Conservation (phyloP, 2,797 vertebrate species). For the Spizella passerina region DNA sequence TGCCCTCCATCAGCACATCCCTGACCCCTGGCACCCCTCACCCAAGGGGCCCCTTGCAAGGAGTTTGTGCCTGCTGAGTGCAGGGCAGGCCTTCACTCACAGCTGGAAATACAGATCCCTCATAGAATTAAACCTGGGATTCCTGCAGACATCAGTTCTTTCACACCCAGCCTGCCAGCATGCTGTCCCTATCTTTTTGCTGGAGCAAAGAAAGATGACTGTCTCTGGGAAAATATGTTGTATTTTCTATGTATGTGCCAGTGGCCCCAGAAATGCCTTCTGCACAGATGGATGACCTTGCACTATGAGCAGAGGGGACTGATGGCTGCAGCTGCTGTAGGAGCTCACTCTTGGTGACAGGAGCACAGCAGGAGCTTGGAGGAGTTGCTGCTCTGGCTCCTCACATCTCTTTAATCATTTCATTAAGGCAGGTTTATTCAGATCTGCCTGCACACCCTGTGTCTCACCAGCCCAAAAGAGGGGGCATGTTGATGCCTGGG, state of each 20-base stretch:
- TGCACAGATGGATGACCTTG: not conserved
- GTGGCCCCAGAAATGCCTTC: not conserved
- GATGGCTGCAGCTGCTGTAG: not conserved
- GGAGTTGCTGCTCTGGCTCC: not conserved
- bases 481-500: not conserved
- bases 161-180: not conserved
- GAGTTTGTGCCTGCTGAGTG: not conserved
- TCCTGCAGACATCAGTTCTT: not conserved
- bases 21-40: not conserved
- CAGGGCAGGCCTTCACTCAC: not conserved
- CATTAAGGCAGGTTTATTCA: not conserved
- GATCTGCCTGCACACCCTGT: not conserved
- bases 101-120: not conserved
- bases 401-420: not conserved
- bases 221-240: not conserved
- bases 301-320: not conserved
- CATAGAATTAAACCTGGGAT: not conserved
- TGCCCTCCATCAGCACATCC: not conserved
- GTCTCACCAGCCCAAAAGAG: not conserved
- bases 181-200: not conserved
- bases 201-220: not conserved
- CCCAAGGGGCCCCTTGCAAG: fast-evolving
- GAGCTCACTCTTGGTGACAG: not conserved
- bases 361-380: not conserved
- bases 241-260: not conserved